Conservation (phyloP, 2,888 invertebrate species). For the Tachina fera region DNA sequence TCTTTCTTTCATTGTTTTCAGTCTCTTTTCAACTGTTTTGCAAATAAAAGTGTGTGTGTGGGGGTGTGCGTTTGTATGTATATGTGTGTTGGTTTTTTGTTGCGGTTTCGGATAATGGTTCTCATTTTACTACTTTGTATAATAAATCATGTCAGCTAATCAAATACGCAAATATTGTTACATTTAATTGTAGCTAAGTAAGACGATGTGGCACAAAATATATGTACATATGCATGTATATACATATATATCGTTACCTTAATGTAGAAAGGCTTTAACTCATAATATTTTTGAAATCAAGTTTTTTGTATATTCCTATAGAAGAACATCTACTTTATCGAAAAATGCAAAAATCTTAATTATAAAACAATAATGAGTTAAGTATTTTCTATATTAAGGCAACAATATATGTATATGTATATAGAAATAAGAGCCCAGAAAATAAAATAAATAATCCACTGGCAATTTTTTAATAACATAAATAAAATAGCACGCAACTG, state of each 20-base stretch:
- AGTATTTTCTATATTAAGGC: too few species aligned
- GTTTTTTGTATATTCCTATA: too few species aligned
- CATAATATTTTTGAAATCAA: too few species aligned
- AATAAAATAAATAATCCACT: constrained; percentile 11
- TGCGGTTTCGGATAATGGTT: neutral
- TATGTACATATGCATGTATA: neutral
- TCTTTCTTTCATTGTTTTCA: neutral
- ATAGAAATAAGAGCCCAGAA: neutral
- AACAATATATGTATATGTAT: too few species aligned
- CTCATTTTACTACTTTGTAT: constrained; percentile 38
- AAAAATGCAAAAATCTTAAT: too few species aligned
- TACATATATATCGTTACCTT: too few species aligned
- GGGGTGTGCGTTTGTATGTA: neutral
- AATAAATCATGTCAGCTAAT: constrained; percentile 70
- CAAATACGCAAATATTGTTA: constrained; percentile 50
- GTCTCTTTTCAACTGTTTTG: neutral
- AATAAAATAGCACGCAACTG: neutral
- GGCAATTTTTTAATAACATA: constrained; percentile 11
- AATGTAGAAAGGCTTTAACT: too few species aligned
- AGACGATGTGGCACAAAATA: neutral
- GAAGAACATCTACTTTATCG: too few species aligned
- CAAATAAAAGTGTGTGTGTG: neutral
- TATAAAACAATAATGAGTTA: too few species aligned
- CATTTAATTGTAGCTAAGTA: constrained; percentile 24
- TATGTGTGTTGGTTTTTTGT: neutral